Evolutionary conservation across 2,888 invertebrate genomes (phyloP).

Genomic region (Chromoteleia sp.): DNA sequence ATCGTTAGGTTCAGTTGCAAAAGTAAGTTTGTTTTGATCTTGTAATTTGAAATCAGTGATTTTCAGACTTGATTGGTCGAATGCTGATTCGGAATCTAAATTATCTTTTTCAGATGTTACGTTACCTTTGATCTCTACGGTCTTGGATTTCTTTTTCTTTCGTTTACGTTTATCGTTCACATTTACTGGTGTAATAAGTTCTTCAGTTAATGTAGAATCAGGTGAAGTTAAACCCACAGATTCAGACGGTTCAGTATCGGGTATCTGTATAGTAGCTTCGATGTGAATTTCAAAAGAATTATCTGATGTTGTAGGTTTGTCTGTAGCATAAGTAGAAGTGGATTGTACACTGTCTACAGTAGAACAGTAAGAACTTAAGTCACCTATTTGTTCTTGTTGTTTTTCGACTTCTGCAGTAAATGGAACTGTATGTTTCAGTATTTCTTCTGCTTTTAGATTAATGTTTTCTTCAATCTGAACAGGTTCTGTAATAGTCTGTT

Average conservation of each 20-base stretch:
- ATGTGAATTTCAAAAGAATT: conserved; percentile 79
- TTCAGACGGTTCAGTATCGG: conserved; percentile 76
- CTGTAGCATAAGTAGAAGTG: conserved; percentile 60
- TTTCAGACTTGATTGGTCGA: conserved; percentile 69
- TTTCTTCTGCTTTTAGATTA: conserved; percentile 1
- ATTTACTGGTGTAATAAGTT: conserved; percentile 41
- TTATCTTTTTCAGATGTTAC: conserved; percentile 59
- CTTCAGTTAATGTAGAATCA: conserved; percentile 55
- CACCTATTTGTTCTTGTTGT: background rate
- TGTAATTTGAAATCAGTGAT: conserved; percentile 32
- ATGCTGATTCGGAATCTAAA: conserved; percentile 72
- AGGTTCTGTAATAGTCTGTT: conserved; percentile 5
- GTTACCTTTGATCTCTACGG: conserved; percentile 68
- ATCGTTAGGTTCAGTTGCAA: background rate
- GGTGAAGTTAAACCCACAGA: conserved; percentile 49
- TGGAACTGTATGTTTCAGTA: background rate
- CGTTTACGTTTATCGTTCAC: conserved; percentile 46
- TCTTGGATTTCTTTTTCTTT: conserved; percentile 73
- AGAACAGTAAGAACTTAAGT: conserved; percentile 39
- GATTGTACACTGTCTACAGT: conserved; percentile 58
- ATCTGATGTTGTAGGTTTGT: conserved; percentile 75
- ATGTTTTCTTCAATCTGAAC: background rate
- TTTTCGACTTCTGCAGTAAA: background rate
- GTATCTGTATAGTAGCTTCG: conserved; percentile 80
- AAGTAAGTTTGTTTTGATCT: conserved; percentile 33